Percentiles rank a stretch among this genome's conserved stretches.
These are phyloP conservation scores for Zeugodacus cucurbitae DNA, from an alignment of 1,140 invertebrate genomes.

Conservation along the genomic window DNA sequence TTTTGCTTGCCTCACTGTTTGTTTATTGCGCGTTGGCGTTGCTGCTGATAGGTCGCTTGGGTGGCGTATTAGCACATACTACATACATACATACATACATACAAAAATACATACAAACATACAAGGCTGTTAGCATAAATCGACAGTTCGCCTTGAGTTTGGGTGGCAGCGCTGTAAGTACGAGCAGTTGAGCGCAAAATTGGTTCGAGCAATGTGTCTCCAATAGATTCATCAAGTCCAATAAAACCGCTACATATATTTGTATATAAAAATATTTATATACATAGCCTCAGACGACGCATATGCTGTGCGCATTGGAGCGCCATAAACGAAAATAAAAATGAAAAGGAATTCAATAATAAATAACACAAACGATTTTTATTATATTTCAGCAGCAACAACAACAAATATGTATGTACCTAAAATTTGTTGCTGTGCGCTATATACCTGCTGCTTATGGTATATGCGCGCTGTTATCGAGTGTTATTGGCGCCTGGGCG, in stretches of 20 bases:
- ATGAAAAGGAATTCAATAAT: constrained; percentile 46
- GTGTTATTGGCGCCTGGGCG: constrained; percentile 35
- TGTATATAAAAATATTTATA: background rate
- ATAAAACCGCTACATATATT: background rate
- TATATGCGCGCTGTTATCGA: background rate
- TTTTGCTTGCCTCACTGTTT: background rate
- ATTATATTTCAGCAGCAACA: constrained; percentile 45
- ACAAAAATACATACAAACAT: too few relatives aligned
- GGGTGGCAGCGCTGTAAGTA: background rate
- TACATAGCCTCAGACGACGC: background rate
- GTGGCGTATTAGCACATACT: background rate
- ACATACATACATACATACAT: too few relatives aligned
- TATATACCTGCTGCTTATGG: background rate
- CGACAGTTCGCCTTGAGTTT: background rate
- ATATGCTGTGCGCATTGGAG: constrained; percentile 28
- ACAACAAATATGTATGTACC: constrained; percentile 1
- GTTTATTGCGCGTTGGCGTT: background rate
- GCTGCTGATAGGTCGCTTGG: background rate
- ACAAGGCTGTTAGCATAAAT: background rate
- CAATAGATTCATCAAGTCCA: constrained; percentile 4
- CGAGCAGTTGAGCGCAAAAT: background rate
- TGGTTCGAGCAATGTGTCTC: background rate
- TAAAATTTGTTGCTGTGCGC: background rate
- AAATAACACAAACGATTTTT: constrained; percentile 39
- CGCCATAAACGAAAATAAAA: constrained; percentile 41